Percentiles rank a stretch among this genome's conserved stretches.
Conservation (phyloP, 2,113 vertebrate genomes). For the Nothocercus nigrocapillus region DNA sequence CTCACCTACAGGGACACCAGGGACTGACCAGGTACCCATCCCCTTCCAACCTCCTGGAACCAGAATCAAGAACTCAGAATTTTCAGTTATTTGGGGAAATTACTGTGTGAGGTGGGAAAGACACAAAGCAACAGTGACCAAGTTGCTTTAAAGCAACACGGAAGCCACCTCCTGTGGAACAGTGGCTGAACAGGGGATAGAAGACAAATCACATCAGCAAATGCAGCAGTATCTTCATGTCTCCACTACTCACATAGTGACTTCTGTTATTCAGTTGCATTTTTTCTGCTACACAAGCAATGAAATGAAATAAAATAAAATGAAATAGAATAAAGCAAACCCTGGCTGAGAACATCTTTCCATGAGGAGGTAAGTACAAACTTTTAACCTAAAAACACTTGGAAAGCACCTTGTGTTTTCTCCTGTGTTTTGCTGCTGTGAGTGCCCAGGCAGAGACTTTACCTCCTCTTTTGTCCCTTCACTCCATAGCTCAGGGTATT, state of each 20-base stretch:
- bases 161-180: not conserved
- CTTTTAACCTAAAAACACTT: not conserved
- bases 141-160: not conserved
- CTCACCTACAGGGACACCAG: not conserved
- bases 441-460: not conserved
- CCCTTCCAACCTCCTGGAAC: not conserved
- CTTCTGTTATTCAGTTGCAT: not conserved
- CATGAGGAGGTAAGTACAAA: not conserved
- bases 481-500: not conserved
- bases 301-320: not conserved
- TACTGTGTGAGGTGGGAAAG: not conserved
- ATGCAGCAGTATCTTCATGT: not conserved
- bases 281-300: not conserved
- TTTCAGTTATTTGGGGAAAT: not conserved
- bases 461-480: not conserved
- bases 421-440: not conserved
- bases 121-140: no score
- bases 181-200: not conserved
- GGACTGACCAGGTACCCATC: not conserved
- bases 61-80: fast-evolving
- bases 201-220: not conserved
- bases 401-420: not conserved
- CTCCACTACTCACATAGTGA: not conserved
- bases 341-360: not conserved
- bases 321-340: not conserved